Base-by-base conservation (phyloP, 2,888 invertebrate genomes). In the Diaperis boleti region DNA sequence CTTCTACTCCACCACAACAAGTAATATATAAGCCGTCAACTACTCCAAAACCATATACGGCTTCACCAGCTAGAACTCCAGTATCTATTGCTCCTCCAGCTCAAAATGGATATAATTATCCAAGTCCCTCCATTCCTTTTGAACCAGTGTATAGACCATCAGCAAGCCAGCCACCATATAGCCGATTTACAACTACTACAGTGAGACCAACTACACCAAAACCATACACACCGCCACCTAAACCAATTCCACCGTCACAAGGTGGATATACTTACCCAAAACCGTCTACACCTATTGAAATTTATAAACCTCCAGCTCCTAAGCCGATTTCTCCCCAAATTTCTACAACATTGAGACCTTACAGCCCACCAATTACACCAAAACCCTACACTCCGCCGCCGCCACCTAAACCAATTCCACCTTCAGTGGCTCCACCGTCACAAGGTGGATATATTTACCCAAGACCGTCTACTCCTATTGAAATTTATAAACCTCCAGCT, bases 391-490 rank as follows among this genome's bases (percentile, higher is more conserved):
- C n/a, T n/a, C n/a, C 22, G 10, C 22, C 49, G 1, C 8, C 44
- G 17, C 26, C 26, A 26, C 6, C 26, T 26, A 26, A n/a, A n/a
- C n/a, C n/a, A 2, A 26, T n/a, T 8, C 26, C 26, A 26, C 6
- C 8, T 4, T 6, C 20, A 4, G 3, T 4, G 3, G 6, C 4
- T 20, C 20, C 20, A 20, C 20, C 20, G 6, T 3, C 8, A 0
- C 0, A 60, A 45, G 74, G 77, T 1, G 20, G 18, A n/a, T 44
- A 22, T 22, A 31, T 7, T 7, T 49, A 49, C 13, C 31, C 31
- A 49, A 31, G 22, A 14, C 33, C 49, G 4, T 14, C 31, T 29
- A 11, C 7, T 15, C 33, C 49, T 26, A 11, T 15, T 22, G 14
- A 22, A 14, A 31, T 31, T 11, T 44, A 44, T 29, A 56, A 18